phyloP scores from a whole-genome alignment of 2,888 invertebrate genomes.

The Meloe dianella region DNA sequence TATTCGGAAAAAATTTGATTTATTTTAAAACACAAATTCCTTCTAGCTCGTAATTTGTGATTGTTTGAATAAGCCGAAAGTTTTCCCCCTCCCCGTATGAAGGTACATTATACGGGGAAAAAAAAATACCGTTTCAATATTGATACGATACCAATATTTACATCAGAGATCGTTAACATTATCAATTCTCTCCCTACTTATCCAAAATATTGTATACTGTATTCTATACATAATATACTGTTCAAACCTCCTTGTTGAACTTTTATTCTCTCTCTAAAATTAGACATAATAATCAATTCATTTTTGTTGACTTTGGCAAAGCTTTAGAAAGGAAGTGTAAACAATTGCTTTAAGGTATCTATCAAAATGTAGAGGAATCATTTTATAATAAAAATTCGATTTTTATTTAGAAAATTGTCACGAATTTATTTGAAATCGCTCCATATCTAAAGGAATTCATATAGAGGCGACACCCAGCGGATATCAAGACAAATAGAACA shows the following conservation, averaged over 20 bases:
- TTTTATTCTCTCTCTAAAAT: slow-evolving; percentile 42
- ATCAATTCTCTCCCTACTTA: slow-evolving; percentile 23
- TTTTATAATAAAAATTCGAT: background rate
- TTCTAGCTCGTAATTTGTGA: background rate
- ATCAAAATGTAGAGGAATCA: slow-evolving; percentile 29
- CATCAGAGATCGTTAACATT: slow-evolving; percentile 21
- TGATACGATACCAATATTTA: slow-evolving; percentile 27
- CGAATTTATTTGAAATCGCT: slow-evolving; percentile 18
- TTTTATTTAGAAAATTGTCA: background rate
- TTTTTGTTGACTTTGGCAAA: slow-evolving; percentile 44
- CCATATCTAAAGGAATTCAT: slow-evolving; percentile 37
- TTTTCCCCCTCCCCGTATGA: background rate
- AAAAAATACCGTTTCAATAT: slow-evolving; percentile 27
- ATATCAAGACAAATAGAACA: slow-evolving; percentile 46
- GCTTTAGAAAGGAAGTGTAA: slow-evolving; percentile 44
- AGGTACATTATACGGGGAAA: slow-evolving; percentile 4
- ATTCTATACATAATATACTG: background rate
- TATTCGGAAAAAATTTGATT: background rate
- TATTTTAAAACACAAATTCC: background rate
- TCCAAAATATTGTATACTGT: slow-evolving; percentile 15
- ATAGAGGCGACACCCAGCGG: slow-evolving; percentile 57
- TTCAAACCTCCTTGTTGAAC: slow-evolving; percentile 41
- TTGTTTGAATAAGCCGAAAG: background rate
- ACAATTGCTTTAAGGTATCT: slow-evolving; percentile 47
- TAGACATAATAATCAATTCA: slow-evolving; percentile 48